Percentiles rank a stretch among this genome's conserved stretches.
phyloP scores from a whole-genome alignment of 2,888 invertebrate genomes.

The Acrobeloides nanus region DNA sequence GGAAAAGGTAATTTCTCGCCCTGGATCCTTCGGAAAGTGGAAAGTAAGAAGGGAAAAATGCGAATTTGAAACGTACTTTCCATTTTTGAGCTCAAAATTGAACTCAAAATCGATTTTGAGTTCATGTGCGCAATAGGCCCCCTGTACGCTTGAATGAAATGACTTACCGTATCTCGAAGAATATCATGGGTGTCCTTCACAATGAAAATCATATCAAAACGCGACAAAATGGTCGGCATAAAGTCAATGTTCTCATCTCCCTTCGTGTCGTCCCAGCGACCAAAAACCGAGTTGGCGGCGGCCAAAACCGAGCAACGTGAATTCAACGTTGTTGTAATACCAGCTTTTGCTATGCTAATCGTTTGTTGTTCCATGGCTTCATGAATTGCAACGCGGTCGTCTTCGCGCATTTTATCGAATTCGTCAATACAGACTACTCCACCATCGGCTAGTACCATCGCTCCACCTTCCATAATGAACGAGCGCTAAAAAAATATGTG shows the following conservation, averaged over 20 bases:
- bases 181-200: conserved; percentile 93
- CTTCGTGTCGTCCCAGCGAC: conserved; percentile 96
- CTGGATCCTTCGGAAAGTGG: no score
- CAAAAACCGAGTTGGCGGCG: conserved; percentile 95
- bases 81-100: no score
- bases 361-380: conserved; percentile 99
- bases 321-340: conserved; percentile 95
- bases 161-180: conserved; percentile 69
- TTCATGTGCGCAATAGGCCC: no score
- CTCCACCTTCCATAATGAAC: conserved; percentile 65
- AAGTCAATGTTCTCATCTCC: conserved; percentile 78
- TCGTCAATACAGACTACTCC: conserved; percentile 99
- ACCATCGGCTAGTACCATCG: conserved; percentile 97
- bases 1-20: no score
- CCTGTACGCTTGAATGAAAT: not conserved
- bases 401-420: conserved; percentile 99
- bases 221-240: conserved; percentile 97
- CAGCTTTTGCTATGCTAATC: conserved; percentile 98
- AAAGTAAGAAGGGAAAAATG: no score
- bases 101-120: no score
- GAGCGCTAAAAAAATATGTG: conserved; percentile 32
- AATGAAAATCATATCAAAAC: conserved; percentile 99
- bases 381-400: conserved; percentile 96
- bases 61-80: no score
- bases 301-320: conserved; percentile 97